Conservation (phyloP, 2,888 invertebrate genomes). For the Tridacna gigas region DNA sequence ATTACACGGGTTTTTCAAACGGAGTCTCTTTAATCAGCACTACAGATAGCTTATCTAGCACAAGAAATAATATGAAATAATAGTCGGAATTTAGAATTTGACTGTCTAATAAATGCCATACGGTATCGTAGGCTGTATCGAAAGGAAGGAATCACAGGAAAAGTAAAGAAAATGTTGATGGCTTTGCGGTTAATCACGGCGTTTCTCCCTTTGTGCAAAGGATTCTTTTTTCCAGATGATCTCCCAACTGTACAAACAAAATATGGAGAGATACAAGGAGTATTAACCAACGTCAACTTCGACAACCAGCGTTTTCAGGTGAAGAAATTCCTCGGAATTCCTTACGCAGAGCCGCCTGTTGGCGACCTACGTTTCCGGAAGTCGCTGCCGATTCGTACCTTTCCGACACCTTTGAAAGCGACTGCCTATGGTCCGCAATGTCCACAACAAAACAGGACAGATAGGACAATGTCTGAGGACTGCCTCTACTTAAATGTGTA, state of each 20-base stretch:
- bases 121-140: too few species aligned
- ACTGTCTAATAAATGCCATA: too few species aligned
- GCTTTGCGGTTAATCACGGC: not conserved
- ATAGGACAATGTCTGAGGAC: constrained; percentile 43
- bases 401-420: constrained; percentile 16
- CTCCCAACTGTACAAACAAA: constrained; percentile 9
- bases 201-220: not conserved
- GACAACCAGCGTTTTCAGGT: constrained; percentile 11
- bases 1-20: too few species aligned
- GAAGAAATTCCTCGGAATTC: constrained; percentile 29
- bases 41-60: too few species aligned
- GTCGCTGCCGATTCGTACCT: constrained; percentile 1
- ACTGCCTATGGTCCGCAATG: constrained; percentile 7
- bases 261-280: constrained; percentile 24
- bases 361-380: constrained; percentile 29
- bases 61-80: too few species aligned
- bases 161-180: too few species aligned
- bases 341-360: constrained; percentile 32
- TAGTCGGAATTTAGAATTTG: too few species aligned
- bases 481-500: constrained; percentile 63
- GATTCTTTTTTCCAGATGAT: constrained; percentile 24
- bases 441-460: not conserved
- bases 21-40: too few species aligned
- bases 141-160: too few species aligned
- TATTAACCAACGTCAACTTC: constrained; percentile 4